Conservation (phyloP, 2,888 invertebrate species). For the Philhelius pedissequus region DNA sequence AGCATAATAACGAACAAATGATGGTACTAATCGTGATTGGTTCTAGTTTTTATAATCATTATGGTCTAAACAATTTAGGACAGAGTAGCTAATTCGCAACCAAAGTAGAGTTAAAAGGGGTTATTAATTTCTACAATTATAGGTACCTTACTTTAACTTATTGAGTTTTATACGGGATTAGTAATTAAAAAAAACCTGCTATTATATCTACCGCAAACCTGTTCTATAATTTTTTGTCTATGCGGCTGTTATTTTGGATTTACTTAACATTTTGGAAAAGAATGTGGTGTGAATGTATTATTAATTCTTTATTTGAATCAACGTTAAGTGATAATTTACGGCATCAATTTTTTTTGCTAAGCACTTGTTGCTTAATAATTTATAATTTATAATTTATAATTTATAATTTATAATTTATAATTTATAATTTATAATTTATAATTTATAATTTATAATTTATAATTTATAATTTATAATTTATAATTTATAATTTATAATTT, state of each 20-base stretch:
- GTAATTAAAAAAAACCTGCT: background rate
- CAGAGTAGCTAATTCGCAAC: background rate
- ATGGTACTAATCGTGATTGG: background rate
- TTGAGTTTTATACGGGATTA: background rate
- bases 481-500: no score
- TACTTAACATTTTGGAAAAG: background rate
- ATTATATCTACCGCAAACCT: background rate
- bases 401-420: no score
- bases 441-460: no score
- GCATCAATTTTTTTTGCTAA: no score
- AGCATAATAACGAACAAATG: background rate
- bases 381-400: no score
- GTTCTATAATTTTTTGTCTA: background rate
- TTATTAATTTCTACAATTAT: background rate
- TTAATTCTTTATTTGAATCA: no score
- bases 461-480: no score
- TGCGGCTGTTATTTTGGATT: background rate
- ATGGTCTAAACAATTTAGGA: background rate
- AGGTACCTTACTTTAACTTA: background rate
- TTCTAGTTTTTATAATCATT: background rate
- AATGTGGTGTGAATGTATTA: background rate
- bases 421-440: no score
- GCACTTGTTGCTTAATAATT: no score
- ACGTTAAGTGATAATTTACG: no score
- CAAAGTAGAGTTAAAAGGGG: background rate